These are phyloP conservation scores for Heterocephalus glaber DNA, from an alignment of 2,113 vertebrate genomes.

Conservation along the genomic window DNA sequence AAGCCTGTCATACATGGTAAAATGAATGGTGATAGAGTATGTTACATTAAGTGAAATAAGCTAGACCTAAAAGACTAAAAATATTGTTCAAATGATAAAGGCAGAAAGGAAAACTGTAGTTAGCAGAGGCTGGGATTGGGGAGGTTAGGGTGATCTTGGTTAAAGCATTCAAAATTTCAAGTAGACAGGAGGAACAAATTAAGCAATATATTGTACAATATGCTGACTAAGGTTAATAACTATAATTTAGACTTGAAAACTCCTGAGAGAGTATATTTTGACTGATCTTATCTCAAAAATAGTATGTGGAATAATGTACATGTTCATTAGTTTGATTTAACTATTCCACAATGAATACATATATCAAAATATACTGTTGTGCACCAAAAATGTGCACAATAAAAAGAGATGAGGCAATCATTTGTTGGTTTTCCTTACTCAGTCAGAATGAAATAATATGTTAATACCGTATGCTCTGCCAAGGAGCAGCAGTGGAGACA, in stretches of 20 bases:
- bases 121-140: neutral
- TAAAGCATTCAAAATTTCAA: neutral
- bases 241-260: neutral
- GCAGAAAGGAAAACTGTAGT: neutral
- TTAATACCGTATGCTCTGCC: neutral
- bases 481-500: neutral
- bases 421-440: neutral
- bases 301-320: neutral
- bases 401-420: neutral
- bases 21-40: neutral
- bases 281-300: neutral
- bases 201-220: neutral
- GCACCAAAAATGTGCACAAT: neutral
- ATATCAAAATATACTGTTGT: neutral
- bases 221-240: neutral
- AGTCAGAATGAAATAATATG: neutral
- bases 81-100: neutral
- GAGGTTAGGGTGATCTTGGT: neutral
- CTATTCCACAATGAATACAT: neutral
- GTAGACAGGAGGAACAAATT: neutral
- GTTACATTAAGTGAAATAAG: neutral
- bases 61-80: neutral
- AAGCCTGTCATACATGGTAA: neutral
- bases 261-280: neutral
- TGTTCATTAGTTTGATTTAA: neutral